A percentile compares a stretch with the other conserved stretches of the same genome.
These are phyloP conservation scores for Melanerpes aurifrons DNA, from an alignment of 2,113 vertebrate species.

Conservation along the genomic window DNA sequence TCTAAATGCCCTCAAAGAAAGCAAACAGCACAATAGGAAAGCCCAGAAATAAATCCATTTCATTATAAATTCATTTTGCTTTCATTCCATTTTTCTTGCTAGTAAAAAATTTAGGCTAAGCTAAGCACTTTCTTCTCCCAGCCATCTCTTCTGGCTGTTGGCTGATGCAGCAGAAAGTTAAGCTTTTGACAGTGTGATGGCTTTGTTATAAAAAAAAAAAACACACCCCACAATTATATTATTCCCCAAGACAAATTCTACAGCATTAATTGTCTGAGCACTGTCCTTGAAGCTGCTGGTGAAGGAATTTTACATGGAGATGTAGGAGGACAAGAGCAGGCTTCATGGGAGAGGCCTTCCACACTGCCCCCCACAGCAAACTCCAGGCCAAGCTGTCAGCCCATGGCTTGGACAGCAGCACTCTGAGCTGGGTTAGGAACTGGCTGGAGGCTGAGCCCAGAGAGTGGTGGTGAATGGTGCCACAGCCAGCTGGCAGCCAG, in stretches of 20 bases:
- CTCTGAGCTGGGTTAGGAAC: too few relatives aligned
- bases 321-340: not conserved
- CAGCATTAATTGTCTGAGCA: not conserved
- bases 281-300: constrained; percentile 17
- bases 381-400: too few relatives aligned
- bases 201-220: constrained; percentile 50
- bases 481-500: too few relatives aligned
- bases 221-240: not conserved
- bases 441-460: too few relatives aligned
- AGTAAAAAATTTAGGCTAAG: constrained; percentile 55
- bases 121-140: constrained; percentile 48
- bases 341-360: not conserved
- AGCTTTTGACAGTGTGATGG: constrained; percentile 50
- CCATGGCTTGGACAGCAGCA: too few relatives aligned
- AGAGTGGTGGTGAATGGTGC: too few relatives aligned
- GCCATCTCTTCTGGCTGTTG: not conserved
- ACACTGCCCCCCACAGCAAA: too few relatives aligned
- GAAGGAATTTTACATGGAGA: constrained; percentile 20
- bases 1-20: constrained; percentile 49
- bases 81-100: constrained; percentile 50
- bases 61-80: constrained; percentile 70
- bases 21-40: constrained; percentile 51
- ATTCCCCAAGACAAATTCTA: constrained; percentile 48
- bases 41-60: constrained; percentile 58
- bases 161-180: constrained; percentile 47